These are phyloP conservation scores for Volucella bombylans DNA, from an alignment of 2,888 invertebrate species.

Conservation along the genomic window DNA sequence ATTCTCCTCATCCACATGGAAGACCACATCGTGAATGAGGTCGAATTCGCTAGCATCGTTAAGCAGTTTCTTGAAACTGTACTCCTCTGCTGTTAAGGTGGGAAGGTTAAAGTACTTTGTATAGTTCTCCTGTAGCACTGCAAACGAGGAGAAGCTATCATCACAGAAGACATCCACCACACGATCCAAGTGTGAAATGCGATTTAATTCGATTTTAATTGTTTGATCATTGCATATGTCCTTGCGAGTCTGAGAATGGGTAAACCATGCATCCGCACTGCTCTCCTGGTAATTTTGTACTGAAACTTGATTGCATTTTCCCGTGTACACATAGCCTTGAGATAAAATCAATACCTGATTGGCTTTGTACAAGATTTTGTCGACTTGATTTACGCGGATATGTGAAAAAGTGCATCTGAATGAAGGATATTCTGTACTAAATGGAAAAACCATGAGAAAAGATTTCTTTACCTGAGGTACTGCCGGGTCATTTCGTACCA, in stretches of 20 bases:
- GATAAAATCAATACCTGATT: slow-evolving; percentile 80
- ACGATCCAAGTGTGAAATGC: slow-evolving; percentile 88
- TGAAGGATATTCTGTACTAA: background rate
- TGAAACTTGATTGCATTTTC: slow-evolving; percentile 81
- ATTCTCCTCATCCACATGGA: slow-evolving; percentile 85
- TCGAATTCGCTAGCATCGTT: slow-evolving; percentile 87
- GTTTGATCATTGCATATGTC: slow-evolving; percentile 85
- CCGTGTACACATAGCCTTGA: slow-evolving; percentile 79
- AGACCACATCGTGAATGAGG: slow-evolving; percentile 88
- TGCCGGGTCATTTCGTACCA: slow-evolving; percentile 82
- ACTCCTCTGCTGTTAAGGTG: slow-evolving; percentile 78
- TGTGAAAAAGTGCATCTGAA: slow-evolving; percentile 79
- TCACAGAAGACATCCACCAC: slow-evolving; percentile 88
- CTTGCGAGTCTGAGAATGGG: slow-evolving; percentile 77
- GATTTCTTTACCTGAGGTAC: slow-evolving; percentile 78
- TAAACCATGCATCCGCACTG: slow-evolving; percentile 76
- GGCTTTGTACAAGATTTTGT: slow-evolving; percentile 79
- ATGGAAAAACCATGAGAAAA: background rate
- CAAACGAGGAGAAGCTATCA: slow-evolving; percentile 89
- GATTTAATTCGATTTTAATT: slow-evolving; percentile 86
- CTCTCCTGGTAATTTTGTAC: slow-evolving; percentile 79
- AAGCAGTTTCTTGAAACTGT: slow-evolving; percentile 83
- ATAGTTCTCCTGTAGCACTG: slow-evolving; percentile 86
- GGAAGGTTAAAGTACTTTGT: slow-evolving; percentile 80
- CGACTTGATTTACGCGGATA: slow-evolving; percentile 78